Evolutionary conservation across 2,113 vertebrate species (phyloP), one percentile per base, ranked within the genome.

Genomic region (Aleadryas rufinucha): DNA sequence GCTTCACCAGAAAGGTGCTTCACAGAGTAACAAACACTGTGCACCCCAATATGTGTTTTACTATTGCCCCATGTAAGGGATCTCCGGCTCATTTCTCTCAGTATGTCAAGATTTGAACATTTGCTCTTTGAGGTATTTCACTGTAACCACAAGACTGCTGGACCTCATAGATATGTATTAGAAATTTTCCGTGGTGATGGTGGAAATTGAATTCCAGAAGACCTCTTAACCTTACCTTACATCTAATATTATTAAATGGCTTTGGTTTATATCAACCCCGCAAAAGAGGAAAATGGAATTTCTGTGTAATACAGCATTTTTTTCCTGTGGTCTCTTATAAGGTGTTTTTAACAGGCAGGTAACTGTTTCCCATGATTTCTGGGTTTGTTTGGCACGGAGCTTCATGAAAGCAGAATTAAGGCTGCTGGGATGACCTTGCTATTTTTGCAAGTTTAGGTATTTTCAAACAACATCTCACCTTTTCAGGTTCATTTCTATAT

Each of bases 151-250:
- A 35, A 50, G 37, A 54, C 61, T 5, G 1, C 41, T 91, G 49
- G 69, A 71, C 19, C 47, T 90, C 80, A 53, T 66, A 94, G 81
- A 70, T 91, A 87, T 17, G 22, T 57, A 49, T 84, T 77, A 71
- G 78, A 93, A 79, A 54, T 87, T 69, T 85, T 74, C 79, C 1
- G 2, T 10, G 5, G 47, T 42, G 41, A n/a, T 39, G 19, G 15
- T 78, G 31, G 71, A 87, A 92, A 95, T 54, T 52, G 78, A 94
- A 93, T 94, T 93, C 56, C 44, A 61, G 57, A 72, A 92, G 75
- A 79, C 42, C 69, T 88, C 77, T 84, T 89, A 87, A 69, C 60
- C 69, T 66, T 86, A 15, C 27, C 66, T 77, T 80, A 42, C 28
- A 69, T 47, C 41, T 92, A 42, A 56, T 42, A 30, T 39, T 84